These are phyloP conservation scores for Mus spretus DNA, from an alignment of 2,797 vertebrate species.

Conservation along the genomic window DNA sequence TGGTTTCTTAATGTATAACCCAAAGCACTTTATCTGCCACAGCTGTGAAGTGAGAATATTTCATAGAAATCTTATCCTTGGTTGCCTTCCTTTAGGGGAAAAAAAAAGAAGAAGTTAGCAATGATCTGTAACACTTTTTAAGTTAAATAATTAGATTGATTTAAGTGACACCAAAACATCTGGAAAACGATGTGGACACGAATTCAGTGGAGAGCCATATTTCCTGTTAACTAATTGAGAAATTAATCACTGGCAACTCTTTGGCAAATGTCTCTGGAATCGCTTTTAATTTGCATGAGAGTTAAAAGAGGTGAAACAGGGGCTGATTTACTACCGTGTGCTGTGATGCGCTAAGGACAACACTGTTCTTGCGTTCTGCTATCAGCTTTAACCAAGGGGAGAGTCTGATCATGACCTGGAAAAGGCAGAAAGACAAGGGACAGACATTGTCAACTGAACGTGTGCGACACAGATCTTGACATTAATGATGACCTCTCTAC, in stretches of 20 bases:
- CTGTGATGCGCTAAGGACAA: not conserved
- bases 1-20: not conserved
- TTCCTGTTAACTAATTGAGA: constrained; percentile 22
- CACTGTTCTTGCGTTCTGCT: not conserved
- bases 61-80: not conserved
- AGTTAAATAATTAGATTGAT: constrained; percentile 23
- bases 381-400: constrained; percentile 10
- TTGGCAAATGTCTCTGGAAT: constrained; percentile 36
- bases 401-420: not conserved
- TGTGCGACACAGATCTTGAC: not conserved
- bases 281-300: constrained; percentile 6
- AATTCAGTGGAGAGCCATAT: not conserved
- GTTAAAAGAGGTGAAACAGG: not conserved
- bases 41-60: not conserved
- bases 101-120: not conserved
- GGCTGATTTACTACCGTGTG: not conserved
- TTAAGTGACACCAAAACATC: not conserved
- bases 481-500: not conserved
- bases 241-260: constrained; percentile 1
- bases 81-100: not conserved
- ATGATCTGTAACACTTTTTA: constrained; percentile 26
- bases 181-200: not conserved
- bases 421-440: not conserved
- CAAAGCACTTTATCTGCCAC: not conserved
- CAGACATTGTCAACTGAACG: not conserved